Conservation (phyloP, 2,113 vertebrate species). For the Lampris megalopsis region DNA sequence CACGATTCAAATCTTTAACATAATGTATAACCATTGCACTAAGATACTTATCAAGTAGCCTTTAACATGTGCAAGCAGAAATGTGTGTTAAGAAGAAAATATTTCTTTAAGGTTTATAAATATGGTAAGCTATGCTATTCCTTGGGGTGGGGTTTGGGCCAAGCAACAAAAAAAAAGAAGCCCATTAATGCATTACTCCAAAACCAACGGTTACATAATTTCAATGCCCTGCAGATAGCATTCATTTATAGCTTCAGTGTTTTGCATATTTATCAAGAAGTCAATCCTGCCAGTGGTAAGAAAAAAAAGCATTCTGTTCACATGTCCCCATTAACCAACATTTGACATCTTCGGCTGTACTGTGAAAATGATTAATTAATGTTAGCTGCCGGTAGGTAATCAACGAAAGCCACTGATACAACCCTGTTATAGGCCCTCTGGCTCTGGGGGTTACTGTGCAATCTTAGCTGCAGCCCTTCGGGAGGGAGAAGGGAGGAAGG, state of each 20-base stretch:
- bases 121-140: not conserved
- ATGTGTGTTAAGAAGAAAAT: conserved; percentile 3
- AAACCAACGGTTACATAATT: conserved; percentile 31
- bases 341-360: not conserved
- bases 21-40: no score
- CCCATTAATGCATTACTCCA: conserved; percentile 9
- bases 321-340: conserved; percentile 13
- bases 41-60: no score
- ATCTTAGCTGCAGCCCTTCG: conserved; percentile 52
- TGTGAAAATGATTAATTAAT: conserved; percentile 54
- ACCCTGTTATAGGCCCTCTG: conserved; percentile 32
- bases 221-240: conserved; percentile 19
- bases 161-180: conserved; percentile 16
- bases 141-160: not conserved
- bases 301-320: conserved; percentile 37
- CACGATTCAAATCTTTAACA: not conserved
- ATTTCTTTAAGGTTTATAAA: not conserved
- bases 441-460: conserved; percentile 35
- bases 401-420: conserved; percentile 5
- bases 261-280: conserved; percentile 53
- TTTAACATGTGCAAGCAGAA: not conserved
- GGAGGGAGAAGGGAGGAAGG: conserved; percentile 29
- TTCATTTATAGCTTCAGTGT: conserved; percentile 60
- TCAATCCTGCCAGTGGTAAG: conserved; percentile 43
- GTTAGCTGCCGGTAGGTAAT: conserved; percentile 62